These are phyloP conservation scores for Paradoxurus hermaphroditus DNA, from an alignment of 2,113 vertebrate genomes.

Conservation along the genomic window DNA sequence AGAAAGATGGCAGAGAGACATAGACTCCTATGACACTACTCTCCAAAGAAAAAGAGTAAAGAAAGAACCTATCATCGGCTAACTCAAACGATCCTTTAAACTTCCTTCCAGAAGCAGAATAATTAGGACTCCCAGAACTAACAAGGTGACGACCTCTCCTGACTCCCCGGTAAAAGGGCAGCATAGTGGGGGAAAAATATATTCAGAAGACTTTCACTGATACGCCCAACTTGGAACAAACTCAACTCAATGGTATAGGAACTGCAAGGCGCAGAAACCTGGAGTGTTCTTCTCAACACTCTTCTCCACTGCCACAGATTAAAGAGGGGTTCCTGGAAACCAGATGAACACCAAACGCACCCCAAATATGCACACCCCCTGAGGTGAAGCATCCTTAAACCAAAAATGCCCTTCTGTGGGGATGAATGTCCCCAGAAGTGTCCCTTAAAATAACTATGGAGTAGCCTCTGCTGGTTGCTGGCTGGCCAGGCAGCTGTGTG, in stretches of 20 bases:
- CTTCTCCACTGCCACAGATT: background rate
- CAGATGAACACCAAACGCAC: background rate
- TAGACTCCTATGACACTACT: background rate
- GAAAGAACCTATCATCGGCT: background rate
- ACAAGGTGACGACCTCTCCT: background rate
- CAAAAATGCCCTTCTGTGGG: background rate
- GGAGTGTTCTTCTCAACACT: background rate
- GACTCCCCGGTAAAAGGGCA: background rate
- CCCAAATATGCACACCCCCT: background rate
- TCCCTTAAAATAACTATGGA: background rate
- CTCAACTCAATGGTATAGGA: background rate
- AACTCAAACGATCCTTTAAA: background rate
- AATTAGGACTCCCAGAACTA: background rate
- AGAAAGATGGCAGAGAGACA: background rate
- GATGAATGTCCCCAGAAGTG: background rate
- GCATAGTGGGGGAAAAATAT: background rate
- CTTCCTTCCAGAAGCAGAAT: background rate
- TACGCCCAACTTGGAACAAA: background rate
- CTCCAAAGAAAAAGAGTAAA: background rate
- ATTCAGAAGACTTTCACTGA: background rate
- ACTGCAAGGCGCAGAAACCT: background rate
- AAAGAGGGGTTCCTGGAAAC: background rate
- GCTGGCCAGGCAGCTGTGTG: constrained; percentile 55
- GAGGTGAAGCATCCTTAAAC: background rate
- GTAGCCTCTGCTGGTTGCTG: constrained; percentile 49